These are phyloP conservation scores for Pluvianellus socialis DNA, from an alignment of 2,113 vertebrate genomes.

Conservation along the genomic window DNA sequence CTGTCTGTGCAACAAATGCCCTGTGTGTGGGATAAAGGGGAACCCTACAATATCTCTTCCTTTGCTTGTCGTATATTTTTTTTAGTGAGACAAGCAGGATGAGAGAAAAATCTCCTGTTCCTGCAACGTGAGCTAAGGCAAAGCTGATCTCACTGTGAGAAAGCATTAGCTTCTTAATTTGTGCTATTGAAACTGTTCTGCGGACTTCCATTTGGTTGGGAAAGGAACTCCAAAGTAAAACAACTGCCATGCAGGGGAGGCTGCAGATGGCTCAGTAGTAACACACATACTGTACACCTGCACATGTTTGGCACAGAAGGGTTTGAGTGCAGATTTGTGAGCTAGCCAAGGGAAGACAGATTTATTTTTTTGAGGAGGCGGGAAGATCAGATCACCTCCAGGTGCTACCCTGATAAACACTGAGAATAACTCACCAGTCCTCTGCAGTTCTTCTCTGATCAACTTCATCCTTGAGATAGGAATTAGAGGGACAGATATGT, in stretches of 20 bases:
- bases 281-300: slow-evolving; percentile 36
- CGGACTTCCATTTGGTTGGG: slow-evolving; percentile 43
- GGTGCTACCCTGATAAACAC: slow-evolving; percentile 39
- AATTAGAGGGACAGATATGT: neutral
- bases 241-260: slow-evolving; percentile 8
- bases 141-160: slow-evolving; percentile 47
- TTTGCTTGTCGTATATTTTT: neutral
- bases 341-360: slow-evolving; percentile 37
- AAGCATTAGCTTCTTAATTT: slow-evolving; percentile 58
- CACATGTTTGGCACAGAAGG: slow-evolving; percentile 52
- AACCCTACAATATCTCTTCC: neutral
- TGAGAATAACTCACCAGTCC: slow-evolving; percentile 23
- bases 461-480: neutral
- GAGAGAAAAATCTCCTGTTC: slow-evolving; percentile 35
- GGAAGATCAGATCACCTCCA: slow-evolving; percentile 60
- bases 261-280: slow-evolving; percentile 44
- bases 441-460: slow-evolving; percentile 6
- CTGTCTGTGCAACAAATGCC: neutral
- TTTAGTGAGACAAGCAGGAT: neutral
- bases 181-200: slow-evolving; percentile 38
- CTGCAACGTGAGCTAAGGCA: slow-evolving; percentile 48
- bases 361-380: slow-evolving; percentile 61
- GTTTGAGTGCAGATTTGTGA: slow-evolving; percentile 44
- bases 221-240: slow-evolving; percentile 29
- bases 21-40: neutral